These are phyloP conservation scores for Phylloscopus whistleri DNA, from an alignment of 2,113 vertebrate genomes.

Conservation along the genomic window DNA sequence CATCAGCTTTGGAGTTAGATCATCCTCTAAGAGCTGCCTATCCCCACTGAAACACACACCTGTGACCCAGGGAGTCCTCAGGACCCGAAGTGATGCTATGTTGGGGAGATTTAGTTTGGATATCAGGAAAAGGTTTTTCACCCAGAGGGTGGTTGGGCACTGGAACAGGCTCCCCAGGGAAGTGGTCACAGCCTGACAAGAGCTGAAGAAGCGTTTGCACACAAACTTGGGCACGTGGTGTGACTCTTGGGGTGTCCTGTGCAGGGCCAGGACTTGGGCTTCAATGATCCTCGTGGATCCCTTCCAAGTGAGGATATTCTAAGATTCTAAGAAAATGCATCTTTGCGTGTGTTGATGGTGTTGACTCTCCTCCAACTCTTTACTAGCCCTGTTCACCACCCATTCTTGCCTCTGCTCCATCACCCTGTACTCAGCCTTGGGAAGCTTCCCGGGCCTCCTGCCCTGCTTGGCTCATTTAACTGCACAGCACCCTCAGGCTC, in stretches of 20 bases:
- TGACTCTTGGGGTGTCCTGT: not conserved
- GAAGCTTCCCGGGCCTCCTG: not conserved
- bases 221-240: not conserved
- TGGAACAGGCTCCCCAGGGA: not conserved
- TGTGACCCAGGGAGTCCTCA: not conserved
- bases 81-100: not conserved
- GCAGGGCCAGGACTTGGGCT: not conserved
- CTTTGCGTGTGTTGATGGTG: not conserved
- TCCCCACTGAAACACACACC: not conserved
- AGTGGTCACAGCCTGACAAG: not conserved
- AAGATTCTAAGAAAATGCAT: not conserved
- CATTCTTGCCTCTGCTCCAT: not conserved
- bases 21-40: not conserved
- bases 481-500: not conserved
- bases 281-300: not conserved
- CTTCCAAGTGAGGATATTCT: not conserved
- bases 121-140: not conserved
- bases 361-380: not conserved
- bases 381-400: rapidly evolving
- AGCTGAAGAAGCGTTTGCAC: not conserved
- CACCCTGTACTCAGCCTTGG: rapidly evolving
- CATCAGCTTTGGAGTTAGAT: not conserved
- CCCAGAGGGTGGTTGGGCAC: not conserved
- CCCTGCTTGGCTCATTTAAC: rapidly evolving
- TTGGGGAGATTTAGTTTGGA: not conserved